Evolutionary conservation across 1,140 invertebrate genomes (phyloP).

Genomic region (Paraescarpia echinospica): DNA sequence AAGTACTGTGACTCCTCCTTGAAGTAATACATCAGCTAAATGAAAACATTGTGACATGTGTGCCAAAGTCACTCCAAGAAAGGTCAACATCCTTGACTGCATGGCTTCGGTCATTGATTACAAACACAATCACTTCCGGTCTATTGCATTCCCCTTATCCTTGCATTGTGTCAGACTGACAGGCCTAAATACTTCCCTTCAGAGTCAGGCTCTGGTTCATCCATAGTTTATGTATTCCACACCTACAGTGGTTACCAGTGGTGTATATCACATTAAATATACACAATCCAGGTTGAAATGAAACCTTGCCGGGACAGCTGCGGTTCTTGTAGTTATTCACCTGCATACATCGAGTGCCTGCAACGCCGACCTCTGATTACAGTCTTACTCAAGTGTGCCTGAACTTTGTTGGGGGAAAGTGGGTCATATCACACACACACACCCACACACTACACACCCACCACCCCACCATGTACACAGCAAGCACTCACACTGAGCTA

Average conservation of each 20-base stretch:
- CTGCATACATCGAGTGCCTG: not conserved
- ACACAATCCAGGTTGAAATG: not conserved
- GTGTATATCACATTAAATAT: not conserved
- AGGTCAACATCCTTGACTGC: not conserved
- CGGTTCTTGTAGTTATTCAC: not conserved
- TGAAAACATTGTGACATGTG: not conserved
- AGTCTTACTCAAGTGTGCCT: not conserved
- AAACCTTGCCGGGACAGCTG: not conserved
- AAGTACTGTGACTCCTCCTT: not conserved
- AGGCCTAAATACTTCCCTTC: not conserved
- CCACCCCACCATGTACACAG: not conserved
- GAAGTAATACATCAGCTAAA: not conserved
- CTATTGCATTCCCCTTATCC: not conserved
- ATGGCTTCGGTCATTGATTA: not conserved
- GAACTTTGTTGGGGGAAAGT: not conserved
- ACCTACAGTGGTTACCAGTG: not conserved
- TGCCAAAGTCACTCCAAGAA: not conserved
- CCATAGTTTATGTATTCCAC: not conserved
- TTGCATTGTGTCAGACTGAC: not conserved
- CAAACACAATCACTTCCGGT: not conserved
- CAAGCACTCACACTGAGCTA: no score
- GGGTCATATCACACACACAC: not conserved
- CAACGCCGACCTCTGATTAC: not conserved
- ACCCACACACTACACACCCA: not conserved
- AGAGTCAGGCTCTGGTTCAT: not conserved